phyloP scores from a whole-genome alignment of 2,113 vertebrate genomes.

The Mormoops blainvillei region DNA sequence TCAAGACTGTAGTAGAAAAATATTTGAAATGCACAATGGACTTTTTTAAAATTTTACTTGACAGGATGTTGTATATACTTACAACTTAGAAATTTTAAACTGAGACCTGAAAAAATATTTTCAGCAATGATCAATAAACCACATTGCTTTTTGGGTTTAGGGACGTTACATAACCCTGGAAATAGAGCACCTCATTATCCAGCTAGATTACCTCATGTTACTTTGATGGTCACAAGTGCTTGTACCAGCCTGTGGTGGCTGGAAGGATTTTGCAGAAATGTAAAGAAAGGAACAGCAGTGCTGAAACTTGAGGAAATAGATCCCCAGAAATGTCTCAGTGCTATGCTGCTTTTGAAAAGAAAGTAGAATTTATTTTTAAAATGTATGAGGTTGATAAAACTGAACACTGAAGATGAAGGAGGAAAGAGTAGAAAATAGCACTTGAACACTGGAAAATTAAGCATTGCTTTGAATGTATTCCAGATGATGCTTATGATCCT shows the following conservation, averaged over 20 bases:
- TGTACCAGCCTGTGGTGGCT: not conserved
- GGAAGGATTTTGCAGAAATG: not conserved
- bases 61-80: not conserved
- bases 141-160: not conserved
- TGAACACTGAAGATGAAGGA: not conserved
- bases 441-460: not conserved
- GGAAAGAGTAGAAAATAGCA: not conserved
- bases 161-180: constrained; percentile 1
- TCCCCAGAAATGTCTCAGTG: not conserved
- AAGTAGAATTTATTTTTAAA: constrained; percentile 18
- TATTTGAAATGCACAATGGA: constrained; percentile 3
- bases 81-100: constrained; percentile 16
- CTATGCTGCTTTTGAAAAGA: not conserved
- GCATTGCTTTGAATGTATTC: not conserved
- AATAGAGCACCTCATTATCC: not conserved
- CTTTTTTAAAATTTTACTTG: constrained; percentile 29
- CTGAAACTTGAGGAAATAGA: not conserved
- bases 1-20: not conserved
- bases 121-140: not conserved
- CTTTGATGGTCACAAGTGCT: not conserved
- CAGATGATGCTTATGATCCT: not conserved
- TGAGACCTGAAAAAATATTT: not conserved
- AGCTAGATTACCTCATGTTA: not conserved
- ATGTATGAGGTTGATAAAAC: not conserved
- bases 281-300: not conserved